Evolutionary conservation across 2,888 invertebrate species (phyloP).

Genomic region (Drosophila buzzatii): DNA sequence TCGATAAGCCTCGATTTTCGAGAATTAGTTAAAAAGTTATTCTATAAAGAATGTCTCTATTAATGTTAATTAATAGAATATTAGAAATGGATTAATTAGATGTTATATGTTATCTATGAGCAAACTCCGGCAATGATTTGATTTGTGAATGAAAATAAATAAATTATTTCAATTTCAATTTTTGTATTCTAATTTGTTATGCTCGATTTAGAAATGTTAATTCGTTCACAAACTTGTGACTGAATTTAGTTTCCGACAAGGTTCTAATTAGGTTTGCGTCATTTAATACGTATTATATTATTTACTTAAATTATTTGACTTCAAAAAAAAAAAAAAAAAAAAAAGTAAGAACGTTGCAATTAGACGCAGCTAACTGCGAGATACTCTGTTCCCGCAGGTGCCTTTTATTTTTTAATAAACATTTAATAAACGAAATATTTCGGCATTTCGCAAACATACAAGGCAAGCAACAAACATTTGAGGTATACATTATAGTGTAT

Average conservation of each 20-base stretch:
- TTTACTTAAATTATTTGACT: not conserved
- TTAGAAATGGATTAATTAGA: constrained; percentile 9
- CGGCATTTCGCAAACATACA: too few species aligned
- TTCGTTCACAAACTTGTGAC: not conserved
- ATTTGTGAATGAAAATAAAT: constrained; percentile 2
- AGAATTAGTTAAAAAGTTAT: too few species aligned
- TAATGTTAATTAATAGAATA: constrained; percentile 9
- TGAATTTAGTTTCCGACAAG: constrained; percentile 13
- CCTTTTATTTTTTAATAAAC: too few species aligned
- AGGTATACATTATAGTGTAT: too few species aligned
- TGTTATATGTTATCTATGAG: not conserved
- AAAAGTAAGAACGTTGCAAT: too few species aligned
- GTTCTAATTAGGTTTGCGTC: constrained; percentile 8
- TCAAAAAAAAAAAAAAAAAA: too few species aligned
- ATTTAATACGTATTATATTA: not conserved
- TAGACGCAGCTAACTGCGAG: too few species aligned
- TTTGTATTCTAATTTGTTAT: constrained; percentile 12
- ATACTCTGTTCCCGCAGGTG: too few species aligned
- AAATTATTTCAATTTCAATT: not conserved
- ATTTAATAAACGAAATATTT: too few species aligned
- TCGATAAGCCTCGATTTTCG: too few species aligned
- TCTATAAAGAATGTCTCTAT: not conserved
- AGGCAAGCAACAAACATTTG: too few species aligned
- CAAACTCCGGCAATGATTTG: too few species aligned
- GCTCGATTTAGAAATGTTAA: constrained; percentile 14